Evolutionary conservation across 64 coral and sea anemone genomes (phyloP).

Genomic region (Cladopsammia gracilis): DNA sequence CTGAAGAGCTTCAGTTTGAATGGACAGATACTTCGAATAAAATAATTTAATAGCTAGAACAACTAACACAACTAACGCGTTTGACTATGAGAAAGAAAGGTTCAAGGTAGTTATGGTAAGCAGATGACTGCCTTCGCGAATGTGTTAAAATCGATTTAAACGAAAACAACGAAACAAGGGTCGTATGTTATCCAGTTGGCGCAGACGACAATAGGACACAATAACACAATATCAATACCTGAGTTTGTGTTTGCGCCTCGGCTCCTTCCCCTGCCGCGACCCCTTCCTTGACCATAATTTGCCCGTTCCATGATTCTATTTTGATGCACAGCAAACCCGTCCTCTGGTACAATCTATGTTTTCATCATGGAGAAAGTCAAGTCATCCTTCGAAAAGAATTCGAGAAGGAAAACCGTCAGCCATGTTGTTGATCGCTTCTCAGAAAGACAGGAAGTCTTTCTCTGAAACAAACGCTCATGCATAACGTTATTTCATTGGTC

Average conservation of each 20-base stretch:
- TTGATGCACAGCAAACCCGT: no score
- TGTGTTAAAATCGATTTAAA: no score
- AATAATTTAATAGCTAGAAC: no score
- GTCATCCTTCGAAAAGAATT: neutral
- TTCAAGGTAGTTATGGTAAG: no score
- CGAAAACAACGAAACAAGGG: no score
- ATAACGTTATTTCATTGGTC: neutral
- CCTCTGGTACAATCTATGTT: neutral
- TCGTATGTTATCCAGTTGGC: no score
- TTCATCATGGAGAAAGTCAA: neutral
- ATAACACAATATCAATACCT: neutral
- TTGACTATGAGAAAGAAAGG: no score
- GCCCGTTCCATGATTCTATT: neutral
- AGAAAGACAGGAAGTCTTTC: neutral
- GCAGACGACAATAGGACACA: neutral
- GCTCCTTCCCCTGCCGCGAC: slow-evolving; percentile 5
- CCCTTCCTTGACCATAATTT: neutral
- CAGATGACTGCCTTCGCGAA: no score
- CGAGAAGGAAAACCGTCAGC: neutral
- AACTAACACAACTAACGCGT: no score
- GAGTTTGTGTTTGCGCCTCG: neutral
- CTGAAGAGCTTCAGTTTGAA: no score
- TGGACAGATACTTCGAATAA: no score
- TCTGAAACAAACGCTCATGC: neutral
- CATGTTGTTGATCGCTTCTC: neutral